A percentile compares a stretch with the other conserved stretches of the same genome.
Evolutionary conservation across 2,797 vertebrate genomes (phyloP).

Genomic region (Macroramphosus scolopax): DNA sequence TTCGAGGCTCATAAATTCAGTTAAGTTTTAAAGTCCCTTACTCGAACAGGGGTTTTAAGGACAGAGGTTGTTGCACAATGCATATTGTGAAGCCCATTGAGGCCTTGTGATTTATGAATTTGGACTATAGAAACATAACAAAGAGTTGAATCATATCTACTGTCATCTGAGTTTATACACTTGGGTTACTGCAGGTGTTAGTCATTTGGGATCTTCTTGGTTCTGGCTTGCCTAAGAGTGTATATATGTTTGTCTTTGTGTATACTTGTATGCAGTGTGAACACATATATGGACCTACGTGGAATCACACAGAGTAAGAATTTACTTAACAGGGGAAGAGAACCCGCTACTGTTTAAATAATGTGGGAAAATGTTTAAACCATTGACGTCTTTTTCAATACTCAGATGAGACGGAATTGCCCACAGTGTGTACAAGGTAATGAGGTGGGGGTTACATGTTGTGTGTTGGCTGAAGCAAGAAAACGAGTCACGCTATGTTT

Average conservation of each 20-base stretch:
- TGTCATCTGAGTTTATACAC: no score
- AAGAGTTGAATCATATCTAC: no score
- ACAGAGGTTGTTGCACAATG: no score
- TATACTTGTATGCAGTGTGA: no score
- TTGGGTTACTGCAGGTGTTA: neutral
- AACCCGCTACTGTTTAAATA: conserved; percentile 21
- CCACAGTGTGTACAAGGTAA: conserved; percentile 75
- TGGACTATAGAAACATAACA: no score
- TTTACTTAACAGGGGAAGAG: neutral
- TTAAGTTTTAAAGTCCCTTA: no score
- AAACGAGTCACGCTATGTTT: conserved; percentile 55
- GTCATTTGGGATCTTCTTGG: neutral
- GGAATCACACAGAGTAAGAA: neutral
- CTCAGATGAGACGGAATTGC: conserved; percentile 75
- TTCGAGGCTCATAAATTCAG: no score
- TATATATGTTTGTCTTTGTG: neutral
- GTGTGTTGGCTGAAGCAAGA: conserved; percentile 51
- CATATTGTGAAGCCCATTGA: no score
- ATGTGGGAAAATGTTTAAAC: conserved; percentile 46
- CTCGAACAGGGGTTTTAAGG: no score
- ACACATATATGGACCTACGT: neutral
- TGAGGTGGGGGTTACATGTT: conserved; percentile 34
- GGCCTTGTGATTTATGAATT: no score
- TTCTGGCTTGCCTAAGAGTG: neutral
- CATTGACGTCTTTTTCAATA: conserved; percentile 66